Evolutionary conservation across 2,797 vertebrate species (phyloP).

Genomic region (Cetoscarus ocellatus): DNA sequence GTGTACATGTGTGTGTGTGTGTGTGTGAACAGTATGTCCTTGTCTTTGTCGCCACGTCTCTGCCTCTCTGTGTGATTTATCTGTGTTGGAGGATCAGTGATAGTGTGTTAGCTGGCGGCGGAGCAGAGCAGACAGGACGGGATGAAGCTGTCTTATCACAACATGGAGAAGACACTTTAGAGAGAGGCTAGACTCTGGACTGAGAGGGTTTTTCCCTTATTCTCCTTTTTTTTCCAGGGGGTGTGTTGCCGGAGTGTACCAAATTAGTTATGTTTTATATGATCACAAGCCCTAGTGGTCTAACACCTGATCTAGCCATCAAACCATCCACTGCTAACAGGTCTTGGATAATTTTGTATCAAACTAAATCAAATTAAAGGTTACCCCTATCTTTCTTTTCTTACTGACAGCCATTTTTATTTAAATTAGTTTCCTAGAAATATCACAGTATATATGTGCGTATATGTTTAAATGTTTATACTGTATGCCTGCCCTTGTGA

Average conservation of each 20-base stretch:
- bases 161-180: constrained; percentile 43
- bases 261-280: no score
- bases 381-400: no score
- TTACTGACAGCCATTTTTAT: no score
- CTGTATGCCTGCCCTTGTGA: constrained; percentile 16
- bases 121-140: constrained; percentile 54
- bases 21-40: constrained; percentile 11
- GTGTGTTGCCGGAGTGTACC: no score
- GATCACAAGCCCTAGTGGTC: no score
- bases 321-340: no score
- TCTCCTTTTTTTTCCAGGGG: no score
- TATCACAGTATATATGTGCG: background rate
- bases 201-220: background rate
- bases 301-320: no score
- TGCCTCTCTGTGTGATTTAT: constrained; percentile 56
- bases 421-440: no score
- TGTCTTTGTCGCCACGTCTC: constrained; percentile 53
- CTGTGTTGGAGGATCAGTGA: constrained; percentile 64
- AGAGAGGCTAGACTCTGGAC: constrained; percentile 37
- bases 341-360: no score
- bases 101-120: constrained; percentile 68
- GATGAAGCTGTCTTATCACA: constrained; percentile 64
- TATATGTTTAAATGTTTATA: background rate
- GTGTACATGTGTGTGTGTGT: constrained; percentile 6
- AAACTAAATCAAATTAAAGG: no score